phyloP scores from a whole-genome alignment of 2,113 vertebrate genomes.

The Carassius auratus region DNA sequence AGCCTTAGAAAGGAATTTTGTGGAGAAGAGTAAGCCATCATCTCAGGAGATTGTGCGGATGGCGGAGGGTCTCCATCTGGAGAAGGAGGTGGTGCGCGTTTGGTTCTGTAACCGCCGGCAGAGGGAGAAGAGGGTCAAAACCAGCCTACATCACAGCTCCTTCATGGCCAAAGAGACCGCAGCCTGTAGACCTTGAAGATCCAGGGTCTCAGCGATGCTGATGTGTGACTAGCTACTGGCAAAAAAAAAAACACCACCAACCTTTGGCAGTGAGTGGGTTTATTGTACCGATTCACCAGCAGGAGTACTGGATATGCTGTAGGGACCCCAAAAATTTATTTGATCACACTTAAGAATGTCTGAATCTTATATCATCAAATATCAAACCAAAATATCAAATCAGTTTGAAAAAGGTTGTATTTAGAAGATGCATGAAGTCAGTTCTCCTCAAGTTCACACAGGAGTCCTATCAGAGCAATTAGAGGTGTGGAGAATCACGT shows the following conservation, averaged over 20 bases:
- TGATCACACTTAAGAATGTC: neutral
- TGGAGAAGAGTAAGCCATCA: constrained; percentile 94
- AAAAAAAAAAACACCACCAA: neutral
- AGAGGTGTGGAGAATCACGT: neutral
- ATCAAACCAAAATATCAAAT: neutral
- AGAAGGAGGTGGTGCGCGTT: constrained; percentile 97
- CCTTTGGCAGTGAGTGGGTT: neutral
- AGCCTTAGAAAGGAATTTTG: constrained; percentile 90
- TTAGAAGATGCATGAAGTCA: neutral
- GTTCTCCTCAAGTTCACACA: neutral
- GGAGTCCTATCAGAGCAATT: neutral
- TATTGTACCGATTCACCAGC: neutral
- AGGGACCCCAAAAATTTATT: neutral
- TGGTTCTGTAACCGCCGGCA: constrained; percentile 99
- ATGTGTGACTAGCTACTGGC: neutral
- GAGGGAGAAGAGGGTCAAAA: constrained; percentile 96
- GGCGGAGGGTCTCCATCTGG: constrained; percentile 93
- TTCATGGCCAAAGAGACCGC: constrained; percentile 87
- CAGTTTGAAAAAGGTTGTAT: neutral
- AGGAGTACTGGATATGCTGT: neutral
- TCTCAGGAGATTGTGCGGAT: constrained; percentile 96
- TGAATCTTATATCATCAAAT: neutral
- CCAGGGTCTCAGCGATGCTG: neutral
- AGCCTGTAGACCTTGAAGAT: constrained; percentile 75
- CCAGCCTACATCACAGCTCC: constrained; percentile 89